These are phyloP conservation scores for Coptotermes formosanus DNA, from an alignment of 1,140 invertebrate species.

Conservation along the genomic window DNA sequence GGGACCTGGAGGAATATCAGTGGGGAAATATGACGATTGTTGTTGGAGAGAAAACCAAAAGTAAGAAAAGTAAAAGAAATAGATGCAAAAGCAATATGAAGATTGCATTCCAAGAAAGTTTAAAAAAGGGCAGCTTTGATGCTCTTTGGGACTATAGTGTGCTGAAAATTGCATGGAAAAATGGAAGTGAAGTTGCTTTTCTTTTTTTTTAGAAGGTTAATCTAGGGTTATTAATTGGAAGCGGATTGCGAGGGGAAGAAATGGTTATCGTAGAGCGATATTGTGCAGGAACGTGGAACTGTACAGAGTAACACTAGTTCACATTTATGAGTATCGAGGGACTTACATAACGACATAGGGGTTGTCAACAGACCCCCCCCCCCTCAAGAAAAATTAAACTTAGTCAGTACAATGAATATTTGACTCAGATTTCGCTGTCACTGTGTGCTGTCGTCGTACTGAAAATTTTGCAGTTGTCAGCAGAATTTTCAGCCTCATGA, in stretches of 20 bases:
- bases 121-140: not conserved
- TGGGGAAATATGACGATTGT: not conserved
- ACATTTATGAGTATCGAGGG: constrained; percentile 3
- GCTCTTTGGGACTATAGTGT: not conserved
- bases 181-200: not conserved
- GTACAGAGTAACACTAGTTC: not conserved
- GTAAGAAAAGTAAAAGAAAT: not conserved
- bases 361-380: not conserved
- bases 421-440: not conserved
- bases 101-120: not conserved
- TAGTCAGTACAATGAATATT: not conserved
- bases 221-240: not conserved
- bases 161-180: not conserved
- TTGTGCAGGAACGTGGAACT: not conserved
- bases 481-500: no score
- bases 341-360: not conserved
- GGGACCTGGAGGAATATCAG: not conserved
- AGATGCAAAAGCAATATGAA: not conserved
- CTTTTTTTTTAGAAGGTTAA: not conserved
- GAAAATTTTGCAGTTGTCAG: no score
- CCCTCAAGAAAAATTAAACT: not conserved
- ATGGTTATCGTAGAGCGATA: not conserved
- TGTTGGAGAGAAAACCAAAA: not conserved
- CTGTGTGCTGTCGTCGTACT: no score
- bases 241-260: not conserved